Base-by-base conservation (phyloP, 2,888 invertebrate species). In the Tenthredo mesomela region DNA sequence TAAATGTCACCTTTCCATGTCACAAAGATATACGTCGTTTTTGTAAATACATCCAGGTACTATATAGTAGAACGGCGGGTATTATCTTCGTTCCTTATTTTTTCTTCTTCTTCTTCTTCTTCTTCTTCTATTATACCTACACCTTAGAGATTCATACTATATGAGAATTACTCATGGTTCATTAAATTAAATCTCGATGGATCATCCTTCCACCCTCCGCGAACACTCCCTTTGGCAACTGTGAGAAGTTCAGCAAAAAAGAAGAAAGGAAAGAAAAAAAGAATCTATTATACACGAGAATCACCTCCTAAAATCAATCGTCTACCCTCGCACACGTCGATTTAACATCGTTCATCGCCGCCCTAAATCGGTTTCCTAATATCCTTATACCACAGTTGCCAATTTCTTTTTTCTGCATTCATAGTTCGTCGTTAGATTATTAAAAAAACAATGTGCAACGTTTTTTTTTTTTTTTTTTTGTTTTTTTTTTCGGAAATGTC, bases 251-350 rank as follows among this genome's bases (percentile, higher is more conserved):
- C 1, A 0, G 29, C 65, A 65, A 29, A 25, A 65, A 25, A 65
- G 0, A 65, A 29, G 10, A 29, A 65, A 29, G 5, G 5, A 29
- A 29, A 65, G 5, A 29, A 29, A 65, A 29, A 29, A 65, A 12
- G 25, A 65, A 65, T 65, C 65, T 65, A 65, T 65, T 65, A 65
- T 65, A 65, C 65, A 65, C 21, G 21, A 33, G 65, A 65, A 65
- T 65, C 29, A 65, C 65, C 25, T 25, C 61, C 61, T 29, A 65
- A 65, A 65, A 65, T 65, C 65, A 65, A 65, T 65, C 29, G 65
- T 29, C 65, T 15, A 29, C 65, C 29, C 65, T 25, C 29, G 65
- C 65, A 29, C 65, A 29, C 65, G 65, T 65, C 65, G 65, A 65
- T 65, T 65, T 65, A 65, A 65, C 65, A 50, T n/a, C 50, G 50